phyloP scores from a whole-genome alignment of 2,113 vertebrate genomes.

The Amazona vittata region DNA sequence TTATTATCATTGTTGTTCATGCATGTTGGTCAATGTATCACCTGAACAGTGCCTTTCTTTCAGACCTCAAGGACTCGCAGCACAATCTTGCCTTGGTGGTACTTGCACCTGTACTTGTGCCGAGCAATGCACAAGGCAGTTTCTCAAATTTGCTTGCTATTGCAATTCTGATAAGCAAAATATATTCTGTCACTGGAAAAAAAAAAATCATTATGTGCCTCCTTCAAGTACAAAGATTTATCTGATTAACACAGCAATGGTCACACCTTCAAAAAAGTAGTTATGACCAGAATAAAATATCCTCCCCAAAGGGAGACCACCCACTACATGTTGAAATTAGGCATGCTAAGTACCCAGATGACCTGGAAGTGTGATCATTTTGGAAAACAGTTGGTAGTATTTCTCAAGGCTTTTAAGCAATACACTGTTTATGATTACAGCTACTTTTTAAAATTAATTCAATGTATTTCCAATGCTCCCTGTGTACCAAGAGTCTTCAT shows the following conservation, averaged over 20 bases:
- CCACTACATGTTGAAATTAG: neutral
- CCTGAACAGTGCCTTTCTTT: accelerated
- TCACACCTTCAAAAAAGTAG: neutral
- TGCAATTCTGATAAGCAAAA: neutral
- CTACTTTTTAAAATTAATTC: neutral
- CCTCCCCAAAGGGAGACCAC: neutral
- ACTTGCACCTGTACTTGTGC: accelerated
- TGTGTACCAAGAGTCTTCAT: neutral
- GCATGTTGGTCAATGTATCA: neutral
- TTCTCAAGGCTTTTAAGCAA: neutral
- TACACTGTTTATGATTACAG: accelerated
- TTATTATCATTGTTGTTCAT: neutral
- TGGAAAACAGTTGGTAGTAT: accelerated
- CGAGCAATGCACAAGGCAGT: accelerated
- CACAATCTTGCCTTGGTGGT: accelerated
- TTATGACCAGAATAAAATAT: neutral
- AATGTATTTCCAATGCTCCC: neutral
- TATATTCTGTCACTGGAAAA: neutral
- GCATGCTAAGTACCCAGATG: neutral
- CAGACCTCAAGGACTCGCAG: accelerated
- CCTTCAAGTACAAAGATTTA: neutral
- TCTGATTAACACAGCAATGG: accelerated
- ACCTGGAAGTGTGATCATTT: neutral
- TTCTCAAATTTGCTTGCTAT: neutral
- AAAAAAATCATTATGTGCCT: neutral